phyloP scores from a whole-genome alignment of 2,113 vertebrate genomes.

The Glaucomys volans region DNA sequence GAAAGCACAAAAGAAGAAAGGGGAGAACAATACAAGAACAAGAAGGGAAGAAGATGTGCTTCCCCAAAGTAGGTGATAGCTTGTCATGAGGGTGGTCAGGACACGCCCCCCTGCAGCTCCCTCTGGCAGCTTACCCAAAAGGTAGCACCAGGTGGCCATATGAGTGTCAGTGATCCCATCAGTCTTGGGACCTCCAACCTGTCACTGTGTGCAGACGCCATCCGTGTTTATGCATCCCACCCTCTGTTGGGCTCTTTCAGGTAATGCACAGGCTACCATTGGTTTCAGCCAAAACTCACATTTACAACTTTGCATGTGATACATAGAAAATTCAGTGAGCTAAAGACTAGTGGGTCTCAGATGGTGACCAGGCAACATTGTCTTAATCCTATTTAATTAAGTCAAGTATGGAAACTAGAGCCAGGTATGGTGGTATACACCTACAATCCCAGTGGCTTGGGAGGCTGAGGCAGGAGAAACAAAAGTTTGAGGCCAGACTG shows the following conservation, averaged over 20 bases:
- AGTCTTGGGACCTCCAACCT: fast-evolving
- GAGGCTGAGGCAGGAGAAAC: too few species aligned
- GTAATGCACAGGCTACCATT: neutral
- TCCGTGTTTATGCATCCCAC: too few species aligned
- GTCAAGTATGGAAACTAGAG: neutral
- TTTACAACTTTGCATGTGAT: neutral
- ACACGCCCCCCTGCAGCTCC: too few species aligned
- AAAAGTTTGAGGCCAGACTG: too few species aligned
- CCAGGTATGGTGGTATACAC: too few species aligned
- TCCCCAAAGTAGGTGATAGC: neutral
- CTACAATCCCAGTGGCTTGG: too few species aligned
- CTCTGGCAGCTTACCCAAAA: neutral
- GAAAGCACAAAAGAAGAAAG: neutral
- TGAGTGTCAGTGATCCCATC: neutral
- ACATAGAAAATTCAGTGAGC: neutral
- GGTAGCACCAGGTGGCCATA: neutral
- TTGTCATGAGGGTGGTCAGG: too few species aligned
- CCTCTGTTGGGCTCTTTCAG: neutral
- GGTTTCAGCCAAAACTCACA: neutral
- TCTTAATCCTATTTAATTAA: neutral
- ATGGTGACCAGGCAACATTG: neutral
- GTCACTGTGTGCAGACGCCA: neutral
- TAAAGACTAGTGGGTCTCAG: neutral
- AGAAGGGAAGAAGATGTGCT: neutral
- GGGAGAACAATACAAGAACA: neutral